These are phyloP conservation scores for Trichogramma evanescens DNA, from an alignment of 2,888 invertebrate genomes.

Conservation along the genomic window DNA sequence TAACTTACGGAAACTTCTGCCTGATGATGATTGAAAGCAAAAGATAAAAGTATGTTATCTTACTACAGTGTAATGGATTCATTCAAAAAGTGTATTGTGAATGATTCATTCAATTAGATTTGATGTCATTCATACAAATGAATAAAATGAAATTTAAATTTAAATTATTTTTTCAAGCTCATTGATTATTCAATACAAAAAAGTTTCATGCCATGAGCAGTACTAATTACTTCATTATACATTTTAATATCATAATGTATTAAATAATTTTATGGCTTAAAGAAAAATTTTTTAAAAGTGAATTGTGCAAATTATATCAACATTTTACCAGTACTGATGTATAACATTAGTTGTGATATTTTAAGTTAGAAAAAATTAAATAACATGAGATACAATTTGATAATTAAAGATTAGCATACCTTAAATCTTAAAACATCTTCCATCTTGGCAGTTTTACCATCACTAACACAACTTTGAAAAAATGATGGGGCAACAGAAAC, in stretches of 20 bases:
- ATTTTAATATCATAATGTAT: too few species aligned
- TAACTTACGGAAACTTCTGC: conserved; percentile 44
- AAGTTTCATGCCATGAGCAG: too few species aligned
- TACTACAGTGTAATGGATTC: conserved; percentile 22
- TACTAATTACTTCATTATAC: too few species aligned
- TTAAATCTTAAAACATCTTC: conserved; percentile 91
- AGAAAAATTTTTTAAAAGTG: too few species aligned
- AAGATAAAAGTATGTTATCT: conserved; percentile 32
- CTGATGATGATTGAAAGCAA: conserved; percentile 38
- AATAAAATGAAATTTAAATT: not conserved
- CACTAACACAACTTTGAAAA: conserved; percentile 92
- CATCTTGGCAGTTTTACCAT: conserved; percentile 91
- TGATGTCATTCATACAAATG: too few species aligned
- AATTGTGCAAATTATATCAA: too few species aligned
- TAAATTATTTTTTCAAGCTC: not conserved
- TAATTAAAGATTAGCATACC: conserved; percentile 51
- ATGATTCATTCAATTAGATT: conserved; percentile 11
- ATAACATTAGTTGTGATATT: too few species aligned
- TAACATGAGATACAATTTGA: not conserved
- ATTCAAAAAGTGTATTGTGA: conserved; percentile 15
- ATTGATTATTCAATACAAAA: not conserved
- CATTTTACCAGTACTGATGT: too few species aligned
- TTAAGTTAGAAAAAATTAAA: too few species aligned
- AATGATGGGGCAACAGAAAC: conserved; percentile 94
- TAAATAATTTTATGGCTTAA: too few species aligned